phyloP scores from a whole-genome alignment of 2,888 invertebrate species.

The Troides helena region DNA sequence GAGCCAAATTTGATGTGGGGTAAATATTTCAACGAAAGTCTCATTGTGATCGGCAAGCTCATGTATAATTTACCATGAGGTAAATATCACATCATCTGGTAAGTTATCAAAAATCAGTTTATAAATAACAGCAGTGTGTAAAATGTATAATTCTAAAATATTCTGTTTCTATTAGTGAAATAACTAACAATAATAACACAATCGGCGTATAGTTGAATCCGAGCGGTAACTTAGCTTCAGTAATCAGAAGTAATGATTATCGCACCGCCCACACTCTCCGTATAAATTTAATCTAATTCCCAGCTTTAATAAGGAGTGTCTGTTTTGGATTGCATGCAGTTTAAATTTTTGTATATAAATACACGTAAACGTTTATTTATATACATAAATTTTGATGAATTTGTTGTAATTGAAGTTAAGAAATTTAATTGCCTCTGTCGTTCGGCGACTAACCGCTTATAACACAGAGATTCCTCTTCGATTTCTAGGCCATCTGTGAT shows the following conservation, averaged over 20 bases:
- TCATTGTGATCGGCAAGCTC: no score
- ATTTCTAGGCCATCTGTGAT: no score
- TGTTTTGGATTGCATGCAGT: not conserved
- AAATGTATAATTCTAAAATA: not conserved
- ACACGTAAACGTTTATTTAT: not conserved
- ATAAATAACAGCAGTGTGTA: not conserved
- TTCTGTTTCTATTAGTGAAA: not conserved
- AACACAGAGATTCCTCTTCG: no score
- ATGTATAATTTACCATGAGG: no score
- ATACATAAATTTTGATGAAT: not conserved
- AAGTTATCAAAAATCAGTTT: no score
- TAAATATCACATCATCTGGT: no score
- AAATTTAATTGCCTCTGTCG: no score
- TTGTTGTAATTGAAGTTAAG: no score
- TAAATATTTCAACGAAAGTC: no score
- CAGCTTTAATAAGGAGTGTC: not conserved
- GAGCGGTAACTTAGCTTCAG: not conserved
- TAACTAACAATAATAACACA: not conserved
- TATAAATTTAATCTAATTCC: not conserved
- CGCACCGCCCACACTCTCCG: not conserved
- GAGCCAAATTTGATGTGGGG: no score
- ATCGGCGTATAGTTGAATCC: not conserved
- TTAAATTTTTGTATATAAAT: not conserved
- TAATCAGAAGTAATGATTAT: constrained; percentile 3
- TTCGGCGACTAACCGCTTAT: no score